A percentile compares a stretch with the other conserved stretches of the same genome.
phyloP scores from a whole-genome alignment of 2,888 invertebrate species.

The Pyrochroa serraticornis region DNA sequence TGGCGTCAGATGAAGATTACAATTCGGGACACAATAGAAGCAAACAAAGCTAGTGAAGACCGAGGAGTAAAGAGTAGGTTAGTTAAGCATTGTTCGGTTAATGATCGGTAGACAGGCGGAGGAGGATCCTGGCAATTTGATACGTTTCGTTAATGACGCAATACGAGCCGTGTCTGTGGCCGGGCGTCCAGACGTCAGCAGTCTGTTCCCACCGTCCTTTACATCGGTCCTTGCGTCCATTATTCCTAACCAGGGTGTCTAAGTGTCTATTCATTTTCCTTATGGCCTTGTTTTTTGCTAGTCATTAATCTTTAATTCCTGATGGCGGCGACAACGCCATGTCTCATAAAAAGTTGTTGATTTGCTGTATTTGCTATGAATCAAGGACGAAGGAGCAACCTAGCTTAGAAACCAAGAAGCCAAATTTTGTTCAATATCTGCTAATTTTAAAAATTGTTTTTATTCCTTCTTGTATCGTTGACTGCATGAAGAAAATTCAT shows the following conservation, averaged over 20 bases:
- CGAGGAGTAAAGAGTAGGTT: constrained; percentile 23
- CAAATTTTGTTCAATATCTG: too few relatives aligned
- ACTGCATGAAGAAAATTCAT: too few relatives aligned
- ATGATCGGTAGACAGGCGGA: constrained; percentile 32
- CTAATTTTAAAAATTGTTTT: too few relatives aligned
- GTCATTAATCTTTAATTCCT: constrained; percentile 25
- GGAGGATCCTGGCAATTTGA: constrained; percentile 35
- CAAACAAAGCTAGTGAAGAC: constrained; percentile 21
- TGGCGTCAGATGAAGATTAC: background rate
- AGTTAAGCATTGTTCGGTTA: constrained; percentile 32
- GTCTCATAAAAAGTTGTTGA: constrained; percentile 7
- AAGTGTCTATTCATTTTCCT: constrained; percentile 26
- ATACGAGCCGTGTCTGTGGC: constrained; percentile 25
- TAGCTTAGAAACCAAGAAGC: too few relatives aligned
- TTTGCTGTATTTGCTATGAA: too few relatives aligned
- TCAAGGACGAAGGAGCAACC: too few relatives aligned
- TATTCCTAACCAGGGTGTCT: constrained; percentile 24
- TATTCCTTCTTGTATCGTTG: constrained; percentile 5
- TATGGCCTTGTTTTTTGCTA: constrained; percentile 24
- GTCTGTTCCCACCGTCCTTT: constrained; percentile 22
- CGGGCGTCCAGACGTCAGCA: constrained; percentile 14
- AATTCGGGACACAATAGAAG: constrained; percentile 5
- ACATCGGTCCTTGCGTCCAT: constrained; percentile 21
- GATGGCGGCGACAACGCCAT: constrained; percentile 14
- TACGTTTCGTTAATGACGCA: constrained; percentile 44